Percentiles rank a stretch among this genome's conserved stretches.
These are phyloP conservation scores for Dryocosmus kuriphilus DNA, from an alignment of 2,888 invertebrate genomes.

Conservation along the genomic window DNA sequence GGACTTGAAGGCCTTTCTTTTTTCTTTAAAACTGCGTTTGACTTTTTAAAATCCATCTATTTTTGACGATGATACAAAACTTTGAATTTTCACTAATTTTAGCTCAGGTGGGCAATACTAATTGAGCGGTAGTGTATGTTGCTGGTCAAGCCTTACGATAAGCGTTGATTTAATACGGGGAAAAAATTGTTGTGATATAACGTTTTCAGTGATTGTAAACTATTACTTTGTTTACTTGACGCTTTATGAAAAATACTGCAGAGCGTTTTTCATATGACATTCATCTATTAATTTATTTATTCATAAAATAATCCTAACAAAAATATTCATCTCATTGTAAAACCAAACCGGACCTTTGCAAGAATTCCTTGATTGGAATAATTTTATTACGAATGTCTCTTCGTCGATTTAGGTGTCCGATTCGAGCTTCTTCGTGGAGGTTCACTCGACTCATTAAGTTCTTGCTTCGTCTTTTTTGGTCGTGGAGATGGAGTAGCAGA, in stretches of 20 bases:
- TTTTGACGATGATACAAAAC: too few relatives aligned
- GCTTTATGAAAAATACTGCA: background rate
- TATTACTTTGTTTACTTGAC: constrained; percentile 1
- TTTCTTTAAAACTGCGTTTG: too few relatives aligned
- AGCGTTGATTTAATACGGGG: background rate
- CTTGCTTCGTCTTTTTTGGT: constrained; percentile 34
- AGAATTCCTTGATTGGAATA: background rate
- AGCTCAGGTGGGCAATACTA: too few relatives aligned
- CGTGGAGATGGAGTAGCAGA: background rate
- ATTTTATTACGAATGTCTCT: constrained; percentile 24
- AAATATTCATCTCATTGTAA: too few relatives aligned
- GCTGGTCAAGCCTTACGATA: background rate
- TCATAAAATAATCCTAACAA: too few relatives aligned
- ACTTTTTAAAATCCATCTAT: too few relatives aligned
- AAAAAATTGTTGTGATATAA: background rate
- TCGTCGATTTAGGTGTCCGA: background rate
- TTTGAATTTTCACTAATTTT: too few relatives aligned
- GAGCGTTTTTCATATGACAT: too few relatives aligned
- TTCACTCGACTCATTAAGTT: background rate
- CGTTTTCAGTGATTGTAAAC: constrained; percentile 3
- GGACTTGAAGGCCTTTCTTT: too few relatives aligned
- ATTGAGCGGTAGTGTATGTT: too few relatives aligned
- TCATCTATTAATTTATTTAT: too few relatives aligned
- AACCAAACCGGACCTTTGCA: too few relatives aligned
- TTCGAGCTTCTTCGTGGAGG: constrained; percentile 19